These are phyloP conservation scores for Drosophila bipectinata DNA, from an alignment of 1,140 invertebrate species.

Conservation along the genomic window DNA sequence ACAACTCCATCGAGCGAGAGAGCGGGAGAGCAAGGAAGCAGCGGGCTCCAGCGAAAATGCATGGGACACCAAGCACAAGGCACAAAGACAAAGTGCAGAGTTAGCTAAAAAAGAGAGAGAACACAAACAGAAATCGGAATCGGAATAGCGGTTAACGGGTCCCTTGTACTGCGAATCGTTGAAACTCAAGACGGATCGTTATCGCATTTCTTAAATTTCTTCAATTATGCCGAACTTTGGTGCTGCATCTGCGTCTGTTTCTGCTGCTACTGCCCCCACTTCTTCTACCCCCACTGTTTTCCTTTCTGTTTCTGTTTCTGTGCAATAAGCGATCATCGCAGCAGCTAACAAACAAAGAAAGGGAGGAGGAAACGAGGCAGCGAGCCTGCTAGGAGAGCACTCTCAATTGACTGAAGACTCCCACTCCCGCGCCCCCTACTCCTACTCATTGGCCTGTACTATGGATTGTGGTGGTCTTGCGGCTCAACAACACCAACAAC, in stretches of 20 bases:
- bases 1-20: conserved; percentile 6
- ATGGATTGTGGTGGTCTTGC: conserved; percentile 80
- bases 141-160: conserved; percentile 37
- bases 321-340: conserved; percentile 40
- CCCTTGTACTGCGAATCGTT: conserved; percentile 36
- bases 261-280: background rate
- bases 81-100: conserved; percentile 44
- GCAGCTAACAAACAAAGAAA: conserved; percentile 15
- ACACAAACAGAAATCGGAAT: conserved; percentile 27
- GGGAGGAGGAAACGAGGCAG: conserved; percentile 1
- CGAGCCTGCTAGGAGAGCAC: conserved; percentile 36
- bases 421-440: conserved; percentile 28
- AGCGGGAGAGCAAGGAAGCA: conserved; percentile 19
- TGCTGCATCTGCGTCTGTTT: background rate
- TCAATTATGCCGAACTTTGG: conserved; percentile 36
- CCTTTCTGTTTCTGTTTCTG: conserved; percentile 38
- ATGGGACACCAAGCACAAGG: conserved; percentile 1
- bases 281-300: conserved; percentile 1
- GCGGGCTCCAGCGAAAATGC: conserved; percentile 43
- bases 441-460: conserved; percentile 48
- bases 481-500: conserved; percentile 69
- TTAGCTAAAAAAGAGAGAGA: conserved; percentile 10
- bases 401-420: conserved; percentile 27
- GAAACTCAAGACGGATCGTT: conserved; percentile 40
- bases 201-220: conserved; percentile 44